Evolutionary conservation across 1,140 invertebrate genomes (phyloP), one percentile per base, ranked within the genome.

Genomic region (Ceratitis capitata): DNA sequence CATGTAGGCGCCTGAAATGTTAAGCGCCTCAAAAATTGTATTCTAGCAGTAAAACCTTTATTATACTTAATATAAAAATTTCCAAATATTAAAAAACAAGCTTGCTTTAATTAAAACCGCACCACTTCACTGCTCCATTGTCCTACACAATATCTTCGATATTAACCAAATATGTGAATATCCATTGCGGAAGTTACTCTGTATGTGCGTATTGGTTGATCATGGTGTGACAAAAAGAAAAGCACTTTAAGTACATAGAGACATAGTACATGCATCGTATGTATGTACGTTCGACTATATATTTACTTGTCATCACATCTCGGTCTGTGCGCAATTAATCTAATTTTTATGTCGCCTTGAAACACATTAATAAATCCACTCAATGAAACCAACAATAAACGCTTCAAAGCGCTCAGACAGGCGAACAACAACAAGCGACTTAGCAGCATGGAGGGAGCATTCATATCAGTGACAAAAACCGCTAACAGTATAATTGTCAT

Each of bases 391-490:
- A n/a, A 16, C 29, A 6, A 29, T 69, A 19, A 69, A 69, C 32
- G 61, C 61, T 69, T 69, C 29, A 39, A 29, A 19, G 61, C 61
- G 29, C 61, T 35, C 61, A 69, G 61, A 69, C 61, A 69, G 29
- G 29, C 32, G 4, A 32, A 32, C 61, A n/a, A n/a, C n/a, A n/a
- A n/a, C n/a, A n/a, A n/a, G n/a, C n/a, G n/a, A n/a, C n/a, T n/a
- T n/a, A n/a, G n/a, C n/a, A n/a, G n/a, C n/a, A n/a, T n/a, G n/a
- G n/a, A n/a, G n/a, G n/a, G n/a, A n/a, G n/a, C n/a, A n/a, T n/a
- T n/a, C n/a, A 69, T 69, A 69, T 69, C 61, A 29, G 4, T 69
- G 39, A 69, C 61, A 39, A 69, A n/a, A 69, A 69, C 61, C 61
- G 61, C 61, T 16, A 69, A 29, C 4, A 32, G 16, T 69, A 7